A percentile compares a stretch with the other conserved stretches of the same genome.
These are phyloP conservation scores for Melipona bicolor DNA, from an alignment of 2,888 invertebrate genomes.

Conservation along the genomic window DNA sequence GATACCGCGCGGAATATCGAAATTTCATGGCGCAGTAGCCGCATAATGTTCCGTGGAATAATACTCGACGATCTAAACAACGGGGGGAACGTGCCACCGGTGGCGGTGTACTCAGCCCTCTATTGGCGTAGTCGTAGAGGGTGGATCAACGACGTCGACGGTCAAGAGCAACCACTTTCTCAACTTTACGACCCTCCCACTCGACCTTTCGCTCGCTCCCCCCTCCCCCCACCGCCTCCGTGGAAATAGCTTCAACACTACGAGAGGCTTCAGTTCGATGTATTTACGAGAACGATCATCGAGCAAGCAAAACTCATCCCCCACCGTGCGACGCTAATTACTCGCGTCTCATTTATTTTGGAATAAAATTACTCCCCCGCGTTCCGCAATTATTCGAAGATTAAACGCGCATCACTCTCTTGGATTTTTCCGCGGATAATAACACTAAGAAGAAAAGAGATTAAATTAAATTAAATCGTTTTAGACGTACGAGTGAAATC, in stretches of 20 bases:
- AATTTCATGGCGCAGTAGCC: constrained; percentile 12
- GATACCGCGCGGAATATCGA: constrained; percentile 13
- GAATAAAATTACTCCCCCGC: too few relatives aligned
- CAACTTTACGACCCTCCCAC: constrained; percentile 53
- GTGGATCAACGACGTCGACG: constrained; percentile 8
- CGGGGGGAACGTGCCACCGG: not conserved
- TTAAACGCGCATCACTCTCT: too few relatives aligned
- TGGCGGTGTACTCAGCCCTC: constrained; percentile 13
- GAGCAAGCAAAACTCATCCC: not conserved
- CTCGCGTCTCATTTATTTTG: not conserved
- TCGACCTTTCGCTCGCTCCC: constrained; percentile 41
- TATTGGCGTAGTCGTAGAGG: constrained; percentile 15
- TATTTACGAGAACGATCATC: constrained; percentile 22
- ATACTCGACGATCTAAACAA: not conserved
- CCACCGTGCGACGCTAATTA: not conserved
- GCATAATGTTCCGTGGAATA: constrained; percentile 20
- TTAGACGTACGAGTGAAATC: too few relatives aligned
- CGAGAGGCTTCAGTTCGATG: constrained; percentile 34
- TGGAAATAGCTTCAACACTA: constrained; percentile 25
- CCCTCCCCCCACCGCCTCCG: not conserved
- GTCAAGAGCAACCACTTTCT: constrained; percentile 47
- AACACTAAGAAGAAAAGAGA: too few relatives aligned
- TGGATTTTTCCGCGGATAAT: too few relatives aligned
- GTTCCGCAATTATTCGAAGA: too few relatives aligned
- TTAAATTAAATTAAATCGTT: too few relatives aligned